Conservation (phyloP, 2,888 invertebrate genomes). For the Erebia palarica region DNA sequence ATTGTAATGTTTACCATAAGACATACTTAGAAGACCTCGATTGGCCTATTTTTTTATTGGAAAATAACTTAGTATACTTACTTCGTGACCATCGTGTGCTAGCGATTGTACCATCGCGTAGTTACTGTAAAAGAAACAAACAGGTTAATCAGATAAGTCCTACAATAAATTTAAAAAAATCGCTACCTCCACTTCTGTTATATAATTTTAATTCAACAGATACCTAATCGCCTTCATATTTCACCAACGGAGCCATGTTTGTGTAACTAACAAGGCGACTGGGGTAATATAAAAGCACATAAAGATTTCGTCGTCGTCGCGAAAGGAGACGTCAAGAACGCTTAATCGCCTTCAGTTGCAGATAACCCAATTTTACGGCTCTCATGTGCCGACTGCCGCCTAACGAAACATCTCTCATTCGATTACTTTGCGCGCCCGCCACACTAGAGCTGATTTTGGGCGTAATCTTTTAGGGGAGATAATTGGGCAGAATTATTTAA, state of each 20-base stretch:
- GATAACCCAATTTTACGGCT: conserved; percentile 45
- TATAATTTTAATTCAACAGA: not conserved
- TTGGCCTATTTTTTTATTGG: too few species aligned
- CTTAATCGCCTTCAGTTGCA: conserved; percentile 43
- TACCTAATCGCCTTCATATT: not conserved
- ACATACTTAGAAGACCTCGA: too few species aligned
- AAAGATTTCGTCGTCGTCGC: conserved; percentile 35
- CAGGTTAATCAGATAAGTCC: not conserved
- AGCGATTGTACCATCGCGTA: conserved; percentile 96
- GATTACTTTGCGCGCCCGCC: conserved; percentile 39
- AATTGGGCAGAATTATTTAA: not conserved
- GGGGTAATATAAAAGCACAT: conserved; percentile 34
- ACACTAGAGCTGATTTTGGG: conserved; percentile 30
- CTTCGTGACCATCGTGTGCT: conserved; percentile 95
- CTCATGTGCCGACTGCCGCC: conserved; percentile 42
- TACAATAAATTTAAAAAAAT: not conserved
- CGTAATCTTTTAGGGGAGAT: conserved; percentile 25
- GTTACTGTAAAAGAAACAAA: conserved; percentile 85
- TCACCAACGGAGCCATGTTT: conserved; percentile 14
- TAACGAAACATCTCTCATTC: conserved; percentile 42
- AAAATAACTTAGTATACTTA: conserved; percentile 51
- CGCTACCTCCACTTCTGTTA: not conserved
- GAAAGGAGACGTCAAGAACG: conserved; percentile 39
- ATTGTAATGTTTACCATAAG: too few species aligned
- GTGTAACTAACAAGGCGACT: conserved; percentile 22